These are phyloP conservation scores for Drosophila bocki DNA, from an alignment of 1,140 invertebrate genomes.

Conservation along the genomic window DNA sequence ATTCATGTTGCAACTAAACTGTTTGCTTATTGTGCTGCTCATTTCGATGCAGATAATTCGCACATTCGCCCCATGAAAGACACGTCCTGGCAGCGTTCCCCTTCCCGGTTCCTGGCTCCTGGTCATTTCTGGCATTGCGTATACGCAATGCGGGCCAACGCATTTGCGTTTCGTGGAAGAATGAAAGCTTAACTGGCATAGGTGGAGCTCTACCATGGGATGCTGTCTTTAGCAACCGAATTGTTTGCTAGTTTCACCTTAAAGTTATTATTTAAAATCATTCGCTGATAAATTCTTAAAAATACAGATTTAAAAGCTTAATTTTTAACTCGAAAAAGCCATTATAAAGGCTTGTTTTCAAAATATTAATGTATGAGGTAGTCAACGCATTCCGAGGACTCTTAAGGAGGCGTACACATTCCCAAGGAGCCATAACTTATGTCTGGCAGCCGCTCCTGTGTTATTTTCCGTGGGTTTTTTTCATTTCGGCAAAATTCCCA, in stretches of 20 bases:
- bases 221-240: background rate
- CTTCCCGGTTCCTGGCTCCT: background rate
- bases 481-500: slow-evolving; percentile 14
- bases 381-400: background rate
- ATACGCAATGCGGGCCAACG: slow-evolving; percentile 24
- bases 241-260: background rate
- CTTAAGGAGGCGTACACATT: background rate
- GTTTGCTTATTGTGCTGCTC: slow-evolving; percentile 43
- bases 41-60: slow-evolving; percentile 52
- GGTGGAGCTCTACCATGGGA: too few species aligned
- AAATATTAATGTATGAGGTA: background rate
- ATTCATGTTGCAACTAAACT: slow-evolving; percentile 46
- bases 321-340: background rate
- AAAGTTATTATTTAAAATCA: background rate
- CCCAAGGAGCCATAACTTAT: slow-evolving; percentile 29
- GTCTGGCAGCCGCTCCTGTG: slow-evolving; percentile 14
- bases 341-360: slow-evolving; percentile 4
- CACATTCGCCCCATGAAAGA: slow-evolving; percentile 36
- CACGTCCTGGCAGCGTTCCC: slow-evolving; percentile 15
- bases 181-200: background rate
- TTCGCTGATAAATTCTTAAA: background rate
- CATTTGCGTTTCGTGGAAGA: slow-evolving; percentile 6
- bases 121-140: slow-evolving; percentile 22
- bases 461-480: background rate
- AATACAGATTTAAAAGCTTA: background rate